Evolutionary conservation across 2,113 vertebrate genomes (phyloP).

Genomic region (Neodon shergylaensis): DNA sequence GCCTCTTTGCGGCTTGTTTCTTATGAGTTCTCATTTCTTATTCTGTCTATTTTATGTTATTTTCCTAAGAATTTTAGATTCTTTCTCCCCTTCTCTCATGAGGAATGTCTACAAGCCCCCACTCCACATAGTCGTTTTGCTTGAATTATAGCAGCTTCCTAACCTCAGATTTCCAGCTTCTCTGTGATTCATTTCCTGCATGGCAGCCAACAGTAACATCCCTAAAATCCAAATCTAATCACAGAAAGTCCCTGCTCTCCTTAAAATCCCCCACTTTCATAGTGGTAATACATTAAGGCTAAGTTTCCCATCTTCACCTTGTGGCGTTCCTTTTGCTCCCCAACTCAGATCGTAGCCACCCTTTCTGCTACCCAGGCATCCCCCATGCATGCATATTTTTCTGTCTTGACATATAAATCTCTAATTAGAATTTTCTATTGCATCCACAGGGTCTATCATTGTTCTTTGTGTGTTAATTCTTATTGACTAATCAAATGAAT

Average conservation of each 20-base stretch:
- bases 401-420: background rate
- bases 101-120: background rate
- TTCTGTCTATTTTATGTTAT: background rate
- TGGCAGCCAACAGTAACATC: background rate
- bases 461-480: background rate
- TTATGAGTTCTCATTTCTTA: background rate
- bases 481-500: background rate
- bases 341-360: background rate
- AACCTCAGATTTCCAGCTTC: background rate
- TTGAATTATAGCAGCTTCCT: background rate
- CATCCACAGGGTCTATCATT: background rate
- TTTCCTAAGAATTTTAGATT: constrained; percentile 10
- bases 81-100: background rate
- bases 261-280: background rate
- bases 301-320: background rate
- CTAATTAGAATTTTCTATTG: background rate
- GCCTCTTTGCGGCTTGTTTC: background rate
- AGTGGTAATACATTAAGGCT: background rate
- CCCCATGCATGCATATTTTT: background rate
- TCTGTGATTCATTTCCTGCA: background rate
- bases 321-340: background rate
- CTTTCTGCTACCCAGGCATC: background rate
- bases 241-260: background rate
- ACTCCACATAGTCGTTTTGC: background rate
- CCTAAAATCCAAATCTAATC: background rate